A percentile compares a stretch with the other conserved stretches of the same genome.
phyloP scores from a whole-genome alignment of 2,113 vertebrate species.

The Uria aalge region DNA sequence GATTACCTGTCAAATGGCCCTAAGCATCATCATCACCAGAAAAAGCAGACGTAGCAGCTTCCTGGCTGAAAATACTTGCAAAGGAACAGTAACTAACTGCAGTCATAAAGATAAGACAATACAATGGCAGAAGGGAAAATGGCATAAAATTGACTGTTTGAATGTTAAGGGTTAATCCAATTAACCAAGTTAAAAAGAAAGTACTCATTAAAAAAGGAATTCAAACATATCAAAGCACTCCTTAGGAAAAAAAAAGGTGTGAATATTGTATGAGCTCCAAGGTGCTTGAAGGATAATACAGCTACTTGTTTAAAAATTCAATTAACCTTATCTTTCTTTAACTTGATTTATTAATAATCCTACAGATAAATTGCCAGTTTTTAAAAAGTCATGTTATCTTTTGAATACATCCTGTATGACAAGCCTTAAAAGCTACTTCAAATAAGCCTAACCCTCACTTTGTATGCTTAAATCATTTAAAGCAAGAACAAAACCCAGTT shows the following conservation, averaged over 20 bases:
- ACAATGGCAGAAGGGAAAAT: background rate
- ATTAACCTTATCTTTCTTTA: conserved; percentile 77
- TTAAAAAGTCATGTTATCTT: conserved; percentile 68
- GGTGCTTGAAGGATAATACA: conserved; percentile 73
- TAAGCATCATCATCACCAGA: conserved; percentile 50
- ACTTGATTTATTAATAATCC: conserved; percentile 76
- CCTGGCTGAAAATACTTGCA: background rate
- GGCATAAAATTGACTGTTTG: background rate
- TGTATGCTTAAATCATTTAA: conserved; percentile 35
- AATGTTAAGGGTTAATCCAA: conserved; percentile 47
- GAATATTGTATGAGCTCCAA: conserved; percentile 72
- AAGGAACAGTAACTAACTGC: conserved; percentile 34
- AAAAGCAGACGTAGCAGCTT: conserved; percentile 63
- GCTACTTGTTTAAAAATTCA: conserved; percentile 76
- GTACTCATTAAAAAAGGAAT: conserved; percentile 62
- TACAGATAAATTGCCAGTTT: conserved; percentile 68
- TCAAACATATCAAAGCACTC: conserved; percentile 67
- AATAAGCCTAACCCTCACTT: conserved; percentile 26
- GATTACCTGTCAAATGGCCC: conserved; percentile 72
- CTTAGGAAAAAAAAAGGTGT: conserved; percentile 50
- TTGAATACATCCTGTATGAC: conserved; percentile 57
- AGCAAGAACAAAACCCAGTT: conserved; percentile 45
- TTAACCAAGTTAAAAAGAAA: conserved; percentile 55
- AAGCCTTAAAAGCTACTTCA: conserved; percentile 57
- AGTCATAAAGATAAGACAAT: background rate